Conservation (phyloP, 1,140 invertebrate species). For the Dysdera silvatica region DNA sequence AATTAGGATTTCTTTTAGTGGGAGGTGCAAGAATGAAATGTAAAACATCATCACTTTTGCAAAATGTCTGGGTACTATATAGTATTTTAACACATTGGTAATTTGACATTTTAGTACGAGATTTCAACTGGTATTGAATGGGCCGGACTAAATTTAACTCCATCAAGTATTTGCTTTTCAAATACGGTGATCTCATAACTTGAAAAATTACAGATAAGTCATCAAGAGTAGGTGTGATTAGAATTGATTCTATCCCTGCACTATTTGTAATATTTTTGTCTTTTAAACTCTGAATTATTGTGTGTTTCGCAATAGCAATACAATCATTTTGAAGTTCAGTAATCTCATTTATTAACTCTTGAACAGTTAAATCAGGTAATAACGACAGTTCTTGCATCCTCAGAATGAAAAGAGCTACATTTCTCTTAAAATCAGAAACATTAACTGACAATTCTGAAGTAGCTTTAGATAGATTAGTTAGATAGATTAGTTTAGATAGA, state of each 20-base stretch:
- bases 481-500: no score
- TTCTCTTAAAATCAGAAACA: not conserved
- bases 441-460: no score
- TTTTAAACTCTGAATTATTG: no score
- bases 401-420: not conserved
- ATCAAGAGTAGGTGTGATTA: not conserved
- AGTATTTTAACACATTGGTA: not conserved
- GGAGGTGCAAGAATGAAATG: not conserved
- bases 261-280: not conserved
- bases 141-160: not conserved
- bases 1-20: not conserved
- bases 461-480: no score
- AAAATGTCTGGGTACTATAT: not conserved
- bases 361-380: not conserved
- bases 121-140: not conserved
- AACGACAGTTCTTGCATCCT: not conserved
- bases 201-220: not conserved
- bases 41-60: not conserved
- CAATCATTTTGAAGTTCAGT: not conserved
- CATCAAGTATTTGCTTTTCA: constrained; percentile 3
- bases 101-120: not conserved
- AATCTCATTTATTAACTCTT: not conserved
- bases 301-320: not conserved
- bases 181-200: not conserved
- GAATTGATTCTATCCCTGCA: not conserved